Percentiles rank a stretch among this genome's conserved stretches.
These are phyloP conservation scores for Coleophora flavipennella DNA, from an alignment of 2,888 invertebrate species.

Conservation along the genomic window DNA sequence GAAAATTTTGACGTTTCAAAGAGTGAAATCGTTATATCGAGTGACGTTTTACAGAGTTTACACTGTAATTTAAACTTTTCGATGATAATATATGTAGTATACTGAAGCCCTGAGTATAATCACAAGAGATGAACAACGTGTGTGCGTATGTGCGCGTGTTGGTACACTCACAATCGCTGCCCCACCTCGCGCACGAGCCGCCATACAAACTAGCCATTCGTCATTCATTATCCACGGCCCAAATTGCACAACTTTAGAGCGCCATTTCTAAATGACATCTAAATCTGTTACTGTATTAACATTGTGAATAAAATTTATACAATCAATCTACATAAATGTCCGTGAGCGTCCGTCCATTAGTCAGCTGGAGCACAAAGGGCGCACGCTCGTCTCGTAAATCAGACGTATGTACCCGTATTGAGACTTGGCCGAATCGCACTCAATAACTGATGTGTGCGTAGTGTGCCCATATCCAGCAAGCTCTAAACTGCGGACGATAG, in stretches of 20 bases:
- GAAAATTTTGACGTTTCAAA: too few species aligned
- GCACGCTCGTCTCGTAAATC: slow-evolving; percentile 72
- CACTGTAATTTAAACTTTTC: too few species aligned
- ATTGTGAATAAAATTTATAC: slow-evolving; percentile 74
- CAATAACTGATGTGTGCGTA: slow-evolving; percentile 48
- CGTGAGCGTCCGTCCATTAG: slow-evolving; percentile 72
- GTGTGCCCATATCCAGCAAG: slow-evolving; percentile 22
- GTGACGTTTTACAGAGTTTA: too few species aligned
- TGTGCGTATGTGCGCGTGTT: slow-evolving; percentile 24
- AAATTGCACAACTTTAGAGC: slow-evolving; percentile 73
- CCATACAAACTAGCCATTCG: slow-evolving; percentile 62
- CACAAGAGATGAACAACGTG: slow-evolving; percentile 16
- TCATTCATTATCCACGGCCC: slow-evolving; percentile 72
- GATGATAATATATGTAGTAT: too few species aligned
- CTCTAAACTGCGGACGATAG: slow-evolving; percentile 13
- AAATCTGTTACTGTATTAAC: slow-evolving; percentile 73
- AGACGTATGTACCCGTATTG: slow-evolving; percentile 63
- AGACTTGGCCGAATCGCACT: slow-evolving; percentile 67
- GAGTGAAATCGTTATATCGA: too few species aligned
- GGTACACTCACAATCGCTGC: slow-evolving; percentile 41
- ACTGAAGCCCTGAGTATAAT: slow-evolving; percentile 12
- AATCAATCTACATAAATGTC: slow-evolving; percentile 74
- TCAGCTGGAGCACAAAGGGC: slow-evolving; percentile 69
- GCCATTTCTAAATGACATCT: slow-evolving; percentile 74
- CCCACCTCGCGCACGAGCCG: slow-evolving; percentile 58